Percentiles rank a stretch among this genome's conserved stretches.
Evolutionary conservation across 2,113 vertebrate species (phyloP).

Genomic region (Labeo catla): DNA sequence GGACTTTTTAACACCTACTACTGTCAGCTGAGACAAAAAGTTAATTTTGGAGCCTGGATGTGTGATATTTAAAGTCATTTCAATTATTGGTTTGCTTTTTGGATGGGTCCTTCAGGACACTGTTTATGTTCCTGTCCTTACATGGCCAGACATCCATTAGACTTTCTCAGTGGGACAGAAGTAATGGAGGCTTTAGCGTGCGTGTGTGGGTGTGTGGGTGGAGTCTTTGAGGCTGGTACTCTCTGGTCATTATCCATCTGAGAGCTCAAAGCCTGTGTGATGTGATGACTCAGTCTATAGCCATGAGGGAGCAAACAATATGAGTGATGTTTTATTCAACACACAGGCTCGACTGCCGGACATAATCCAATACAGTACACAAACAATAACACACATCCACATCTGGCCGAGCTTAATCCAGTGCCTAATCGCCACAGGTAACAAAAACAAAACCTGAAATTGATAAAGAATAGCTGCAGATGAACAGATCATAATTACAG

Average conservation of each 20-base stretch:
- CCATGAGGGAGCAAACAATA: constrained; percentile 48
- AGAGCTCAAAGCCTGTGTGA: constrained; percentile 52
- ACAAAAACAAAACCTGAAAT: background rate
- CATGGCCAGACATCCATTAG: constrained; percentile 42
- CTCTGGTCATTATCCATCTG: constrained; percentile 47
- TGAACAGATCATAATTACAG: constrained; percentile 61
- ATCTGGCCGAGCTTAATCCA: background rate
- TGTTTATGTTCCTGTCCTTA: constrained; percentile 28
- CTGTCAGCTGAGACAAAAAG: background rate
- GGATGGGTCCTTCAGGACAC: background rate
- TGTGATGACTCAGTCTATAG: constrained; percentile 44
- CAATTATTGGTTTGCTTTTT: background rate
- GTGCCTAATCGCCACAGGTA: constrained; percentile 19
- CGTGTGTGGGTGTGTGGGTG: constrained; percentile 25
- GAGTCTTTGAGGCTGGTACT: constrained; percentile 50
- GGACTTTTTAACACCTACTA: background rate
- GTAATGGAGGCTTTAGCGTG: constrained; percentile 45
- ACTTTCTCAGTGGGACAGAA: constrained; percentile 10
- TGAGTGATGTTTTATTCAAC: constrained; percentile 61
- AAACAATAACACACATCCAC: constrained; percentile 18
- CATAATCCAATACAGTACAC: constrained; percentile 35
- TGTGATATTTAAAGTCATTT: constrained; percentile 7
- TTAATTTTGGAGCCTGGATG: background rate
- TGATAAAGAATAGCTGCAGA: background rate
- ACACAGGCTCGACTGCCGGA: constrained; percentile 44